phyloP scores from a whole-genome alignment of 2,888 invertebrate genomes.

The Notocelia uddmanniana region DNA sequence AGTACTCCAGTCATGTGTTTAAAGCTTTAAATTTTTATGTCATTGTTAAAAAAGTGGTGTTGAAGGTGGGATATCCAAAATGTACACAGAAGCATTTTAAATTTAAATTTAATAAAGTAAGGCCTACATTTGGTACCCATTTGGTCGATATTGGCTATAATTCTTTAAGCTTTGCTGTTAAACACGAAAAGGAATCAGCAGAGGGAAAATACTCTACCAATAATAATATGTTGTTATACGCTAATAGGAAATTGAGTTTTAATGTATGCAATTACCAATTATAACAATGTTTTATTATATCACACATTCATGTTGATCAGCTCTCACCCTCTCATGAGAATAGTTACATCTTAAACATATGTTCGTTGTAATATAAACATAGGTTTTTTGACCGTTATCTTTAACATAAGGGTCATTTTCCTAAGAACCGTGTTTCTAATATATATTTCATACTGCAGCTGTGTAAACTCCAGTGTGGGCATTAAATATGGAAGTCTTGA shows the following conservation, averaged over 20 bases:
- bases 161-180: neutral
- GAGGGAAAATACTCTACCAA: neutral
- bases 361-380: conserved; percentile 49
- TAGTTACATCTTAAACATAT: conserved; percentile 60
- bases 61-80: too few species aligned
- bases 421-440: neutral
- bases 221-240: neutral
- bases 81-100: too few species aligned
- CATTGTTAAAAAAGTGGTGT: too few species aligned
- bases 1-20: too few species aligned
- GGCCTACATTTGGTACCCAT: too few species aligned
- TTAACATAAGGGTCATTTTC: conserved; percentile 15
- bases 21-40: too few species aligned
- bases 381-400: conserved; percentile 1
- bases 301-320: conserved; percentile 12
- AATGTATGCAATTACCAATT: neutral
- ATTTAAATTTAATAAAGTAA: too few species aligned
- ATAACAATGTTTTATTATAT: conserved; percentile 12
- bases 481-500: conserved; percentile 34
- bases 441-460: conserved; percentile 36
- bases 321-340: conserved; percentile 53
- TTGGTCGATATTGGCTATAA: too few species aligned
- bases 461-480: conserved; percentile 25
- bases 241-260: neutral
- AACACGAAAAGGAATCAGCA: neutral